Evolutionary conservation across 92 coral and sea anemone species (phyloP).

Genomic region (Heteractis magnifica): DNA sequence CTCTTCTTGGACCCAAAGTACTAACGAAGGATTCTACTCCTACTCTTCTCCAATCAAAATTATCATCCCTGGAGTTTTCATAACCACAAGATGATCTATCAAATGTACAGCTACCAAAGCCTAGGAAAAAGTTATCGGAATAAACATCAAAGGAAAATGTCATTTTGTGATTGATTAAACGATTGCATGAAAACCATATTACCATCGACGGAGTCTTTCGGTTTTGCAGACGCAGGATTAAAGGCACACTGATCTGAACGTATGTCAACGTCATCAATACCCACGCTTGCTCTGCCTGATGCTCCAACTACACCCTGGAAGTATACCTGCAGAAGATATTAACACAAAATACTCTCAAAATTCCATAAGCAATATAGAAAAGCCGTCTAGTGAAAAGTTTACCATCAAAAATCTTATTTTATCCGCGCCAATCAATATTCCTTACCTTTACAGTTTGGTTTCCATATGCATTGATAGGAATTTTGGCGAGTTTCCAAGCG

Average conservation of each 20-base stretch:
- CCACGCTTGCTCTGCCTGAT: neutral
- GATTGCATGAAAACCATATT: neutral
- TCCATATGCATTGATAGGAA: neutral
- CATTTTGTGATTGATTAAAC: no score
- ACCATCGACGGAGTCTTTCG: neutral
- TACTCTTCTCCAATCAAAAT: neutral
- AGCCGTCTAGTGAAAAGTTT: neutral
- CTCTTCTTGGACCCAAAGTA: neutral
- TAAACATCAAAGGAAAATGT: no score
- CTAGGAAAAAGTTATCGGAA: neutral
- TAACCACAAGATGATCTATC: neutral
- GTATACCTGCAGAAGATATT: neutral
- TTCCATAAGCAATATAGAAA: no score
- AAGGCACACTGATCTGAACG: neutral
- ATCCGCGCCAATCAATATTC: neutral
- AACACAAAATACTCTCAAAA: neutral
- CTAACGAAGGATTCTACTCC: neutral
- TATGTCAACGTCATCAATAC: neutral
- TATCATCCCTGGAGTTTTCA: neutral
- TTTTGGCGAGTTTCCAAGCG: conserved; percentile 9
- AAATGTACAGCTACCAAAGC: neutral
- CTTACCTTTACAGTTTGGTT: neutral
- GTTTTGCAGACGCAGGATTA: neutral
- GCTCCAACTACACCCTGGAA: neutral
- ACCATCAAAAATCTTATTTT: neutral